Evolutionary conservation across 2,888 invertebrate species (phyloP), one percentile per base, ranked within the genome.

Genomic region (Volucella bombylans): DNA sequence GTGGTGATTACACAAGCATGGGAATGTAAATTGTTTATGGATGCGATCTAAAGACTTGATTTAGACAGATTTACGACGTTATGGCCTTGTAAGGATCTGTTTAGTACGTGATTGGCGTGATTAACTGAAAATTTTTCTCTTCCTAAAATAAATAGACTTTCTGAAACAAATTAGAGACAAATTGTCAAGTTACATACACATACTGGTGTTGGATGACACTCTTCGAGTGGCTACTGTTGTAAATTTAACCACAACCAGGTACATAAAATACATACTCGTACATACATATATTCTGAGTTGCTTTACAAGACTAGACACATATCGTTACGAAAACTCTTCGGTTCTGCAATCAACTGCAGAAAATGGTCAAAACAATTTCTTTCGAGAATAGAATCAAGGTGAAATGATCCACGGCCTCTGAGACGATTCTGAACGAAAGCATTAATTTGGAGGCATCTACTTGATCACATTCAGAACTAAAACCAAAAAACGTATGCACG

Each of bases 51-150:
- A 74, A 64, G 83, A 83, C 80, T 80, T 80, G 80, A 83, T 83
- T 80, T 80, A 43, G 59, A 64, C 83, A 69, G 83, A 83, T 83
- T 83, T 83, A 80, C 69, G 80, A 80, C 64, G 65, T 80, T 83
- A 69, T 73, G 61, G 69, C 64, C 74, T 69, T 79, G 68, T 73
- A 69, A 74, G 83, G 71, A 67, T 76, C 67, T 79, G 68, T 73
- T 74, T 69, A 61, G 57, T 80, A 85, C 80, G 80, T 85, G 83
- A 81, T 76, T 76, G 80, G 76, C 49, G 65, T 74, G 74, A 83
- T 85, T 80, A 81, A 81, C 71, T 74, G 69, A 65, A 31, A 57
- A 31, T 79, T 47, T 52, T 61, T 55, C 57, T 15, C 23, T 12
- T 57, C 64, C 15, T 54, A 52, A 39, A 31, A 31, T 23, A 61